Conservation (phyloP, 1,140 invertebrate genomes). For the Bombus waltoni region DNA sequence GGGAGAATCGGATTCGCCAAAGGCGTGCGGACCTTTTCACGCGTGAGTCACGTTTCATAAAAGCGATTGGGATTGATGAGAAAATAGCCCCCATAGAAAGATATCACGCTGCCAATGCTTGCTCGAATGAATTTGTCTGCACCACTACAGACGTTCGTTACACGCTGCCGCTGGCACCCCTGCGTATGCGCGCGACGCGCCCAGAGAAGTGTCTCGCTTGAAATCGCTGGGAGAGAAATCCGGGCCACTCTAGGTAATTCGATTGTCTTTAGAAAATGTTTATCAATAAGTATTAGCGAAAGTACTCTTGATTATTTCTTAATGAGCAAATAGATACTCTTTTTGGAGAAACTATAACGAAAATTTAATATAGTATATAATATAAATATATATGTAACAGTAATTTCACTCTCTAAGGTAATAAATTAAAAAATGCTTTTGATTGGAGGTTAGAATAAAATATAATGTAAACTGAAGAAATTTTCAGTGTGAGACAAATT, state of each 20-base stretch:
- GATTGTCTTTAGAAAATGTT: slow-evolving; percentile 9
- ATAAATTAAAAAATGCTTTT: too few relatives aligned
- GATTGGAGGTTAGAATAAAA: too few relatives aligned
- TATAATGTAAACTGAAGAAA: too few relatives aligned
- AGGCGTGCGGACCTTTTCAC: slow-evolving; percentile 74
- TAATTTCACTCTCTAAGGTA: too few relatives aligned
- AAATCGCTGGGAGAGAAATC: slow-evolving; percentile 15
- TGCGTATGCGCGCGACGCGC: slow-evolving; percentile 37
- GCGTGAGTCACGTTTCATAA: slow-evolving; percentile 80
- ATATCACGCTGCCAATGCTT: slow-evolving; percentile 72
- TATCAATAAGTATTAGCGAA: neutral
- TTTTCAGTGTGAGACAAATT: too few relatives aligned
- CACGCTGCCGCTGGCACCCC: slow-evolving; percentile 44
- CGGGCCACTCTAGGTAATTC: slow-evolving; percentile 14
- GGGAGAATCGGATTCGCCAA: slow-evolving; percentile 59
- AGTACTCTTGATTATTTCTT: neutral
- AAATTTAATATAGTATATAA: too few relatives aligned
- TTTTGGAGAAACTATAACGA: neutral
- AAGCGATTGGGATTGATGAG: slow-evolving; percentile 81
- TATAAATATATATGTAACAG: neutral
- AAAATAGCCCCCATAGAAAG: slow-evolving; percentile 79
- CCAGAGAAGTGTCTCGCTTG: slow-evolving; percentile 32
- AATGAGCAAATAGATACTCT: neutral
- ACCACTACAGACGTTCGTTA: slow-evolving; percentile 59
- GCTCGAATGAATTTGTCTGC: slow-evolving; percentile 72